A percentile compares a stretch with the other conserved stretches of the same genome.
These are phyloP conservation scores for Muntiacus muntjak DNA, from an alignment of 2,113 vertebrate genomes.

Conservation along the genomic window DNA sequence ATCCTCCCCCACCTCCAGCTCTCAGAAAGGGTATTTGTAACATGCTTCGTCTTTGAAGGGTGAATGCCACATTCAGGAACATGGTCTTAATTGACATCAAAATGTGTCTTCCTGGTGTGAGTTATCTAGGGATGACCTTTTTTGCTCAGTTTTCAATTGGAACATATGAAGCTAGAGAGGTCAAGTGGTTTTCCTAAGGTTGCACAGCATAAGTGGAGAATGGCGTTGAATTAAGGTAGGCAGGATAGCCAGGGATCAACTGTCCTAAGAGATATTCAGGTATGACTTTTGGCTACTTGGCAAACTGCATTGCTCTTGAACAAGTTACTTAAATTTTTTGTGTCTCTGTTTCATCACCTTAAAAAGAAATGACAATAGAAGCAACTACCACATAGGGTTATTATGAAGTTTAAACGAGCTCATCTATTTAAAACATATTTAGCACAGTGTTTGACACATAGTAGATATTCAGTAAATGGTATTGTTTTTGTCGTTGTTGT, in stretches of 20 bases:
- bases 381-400: background rate
- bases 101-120: background rate
- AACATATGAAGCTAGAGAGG: background rate
- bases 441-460: background rate
- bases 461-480: background rate
- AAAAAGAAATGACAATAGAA: background rate
- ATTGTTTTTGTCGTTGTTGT: background rate
- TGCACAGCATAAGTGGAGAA: background rate
- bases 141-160: background rate
- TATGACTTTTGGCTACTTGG: background rate
- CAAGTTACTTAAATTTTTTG: background rate
- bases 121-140: background rate
- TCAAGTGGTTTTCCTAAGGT: background rate
- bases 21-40: background rate
- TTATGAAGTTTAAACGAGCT: background rate
- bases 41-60: background rate
- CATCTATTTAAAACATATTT: background rate
- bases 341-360: background rate
- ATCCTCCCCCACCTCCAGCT: background rate
- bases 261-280: background rate
- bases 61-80: background rate
- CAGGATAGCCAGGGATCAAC: background rate
- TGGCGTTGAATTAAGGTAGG: background rate
- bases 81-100: background rate
- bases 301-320: background rate